Evolutionary conservation across 1,140 invertebrate genomes (phyloP).

Genomic region (Drosophila sechellia): DNA sequence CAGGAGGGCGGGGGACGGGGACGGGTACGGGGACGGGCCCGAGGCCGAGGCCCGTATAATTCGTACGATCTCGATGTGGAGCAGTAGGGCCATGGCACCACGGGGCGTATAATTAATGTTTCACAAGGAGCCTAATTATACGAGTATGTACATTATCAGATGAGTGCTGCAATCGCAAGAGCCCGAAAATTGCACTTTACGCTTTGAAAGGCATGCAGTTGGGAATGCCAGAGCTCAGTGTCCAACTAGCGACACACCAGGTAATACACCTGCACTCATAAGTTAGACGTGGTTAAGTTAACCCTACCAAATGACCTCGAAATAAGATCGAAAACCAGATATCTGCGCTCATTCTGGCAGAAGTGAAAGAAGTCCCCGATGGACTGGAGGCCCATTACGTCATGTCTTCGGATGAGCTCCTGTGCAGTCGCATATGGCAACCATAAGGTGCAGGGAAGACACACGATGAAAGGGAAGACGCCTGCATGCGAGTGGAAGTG

Average conservation of each 20-base stretch:
- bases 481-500: conserved; percentile 17
- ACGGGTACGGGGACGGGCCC: not conserved
- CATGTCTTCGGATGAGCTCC: conserved; percentile 30
- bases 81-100: conserved; percentile 42
- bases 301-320: conserved; percentile 27
- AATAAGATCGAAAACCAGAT: conserved; percentile 32
- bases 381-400: conserved; percentile 33
- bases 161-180: conserved; percentile 1
- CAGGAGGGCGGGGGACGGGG: not conserved
- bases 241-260: no score
- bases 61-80: conserved; percentile 51
- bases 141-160: conserved; percentile 29
- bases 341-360: conserved; percentile 35
- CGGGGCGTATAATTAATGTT: conserved; percentile 62
- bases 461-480: conserved; percentile 47
- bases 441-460: conserved; percentile 17
- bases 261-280: not conserved
- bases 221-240: no score
- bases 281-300: not conserved
- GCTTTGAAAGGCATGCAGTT: no score
- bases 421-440: conserved; percentile 9
- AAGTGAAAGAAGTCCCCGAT: conserved; percentile 48
- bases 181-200: conserved; percentile 6
- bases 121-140: conserved; percentile 64
- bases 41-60: not conserved